Percentiles rank a stretch among this genome's conserved stretches.
Evolutionary conservation across 2,888 invertebrate genomes (phyloP).

Genomic region (Drosophila affinis): DNA sequence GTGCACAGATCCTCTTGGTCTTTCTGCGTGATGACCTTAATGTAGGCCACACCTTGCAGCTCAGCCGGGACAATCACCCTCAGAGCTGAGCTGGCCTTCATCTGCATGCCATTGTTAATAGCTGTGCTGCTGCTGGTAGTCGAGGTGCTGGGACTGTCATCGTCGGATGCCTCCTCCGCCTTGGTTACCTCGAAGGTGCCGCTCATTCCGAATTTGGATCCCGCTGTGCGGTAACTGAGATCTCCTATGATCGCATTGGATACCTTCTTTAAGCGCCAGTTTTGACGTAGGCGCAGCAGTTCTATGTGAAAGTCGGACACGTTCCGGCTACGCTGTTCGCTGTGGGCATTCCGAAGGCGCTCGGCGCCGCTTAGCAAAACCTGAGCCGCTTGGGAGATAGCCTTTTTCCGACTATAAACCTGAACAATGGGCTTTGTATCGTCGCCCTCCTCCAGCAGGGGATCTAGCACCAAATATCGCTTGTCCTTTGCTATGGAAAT

Average conservation of each 20-base stretch:
- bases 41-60: constrained; percentile 97
- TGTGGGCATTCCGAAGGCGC: constrained; percentile 91
- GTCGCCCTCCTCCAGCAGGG: constrained; percentile 91
- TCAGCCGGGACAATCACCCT: constrained; percentile 97
- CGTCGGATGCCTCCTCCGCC: constrained; percentile 87
- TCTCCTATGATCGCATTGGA: constrained; percentile 98
- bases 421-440: constrained; percentile 95
- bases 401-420: constrained; percentile 96
- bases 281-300: constrained; percentile 92
- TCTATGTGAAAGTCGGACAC: constrained; percentile 96
- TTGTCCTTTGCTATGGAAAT: constrained; percentile 96
- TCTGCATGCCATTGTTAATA: constrained; percentile 85
- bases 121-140: constrained; percentile 18
- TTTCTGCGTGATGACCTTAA: constrained; percentile 97
- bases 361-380: constrained; percentile 94
- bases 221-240: constrained; percentile 97
- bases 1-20: constrained; percentile 96
- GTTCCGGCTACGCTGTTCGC: constrained; percentile 91
- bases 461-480: constrained; percentile 96
- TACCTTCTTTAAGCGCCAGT: constrained; percentile 98
- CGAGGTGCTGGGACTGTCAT: constrained; percentile 81
- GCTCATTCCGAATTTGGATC: constrained; percentile 96
- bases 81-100: constrained; percentile 89
- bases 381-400: constrained; percentile 92
- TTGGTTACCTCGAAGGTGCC: constrained; percentile 98